Evolutionary conservation across 2,113 vertebrate genomes (phyloP), one percentile per base, ranked within the genome.

Genomic region (Irena cyanogastra): DNA sequence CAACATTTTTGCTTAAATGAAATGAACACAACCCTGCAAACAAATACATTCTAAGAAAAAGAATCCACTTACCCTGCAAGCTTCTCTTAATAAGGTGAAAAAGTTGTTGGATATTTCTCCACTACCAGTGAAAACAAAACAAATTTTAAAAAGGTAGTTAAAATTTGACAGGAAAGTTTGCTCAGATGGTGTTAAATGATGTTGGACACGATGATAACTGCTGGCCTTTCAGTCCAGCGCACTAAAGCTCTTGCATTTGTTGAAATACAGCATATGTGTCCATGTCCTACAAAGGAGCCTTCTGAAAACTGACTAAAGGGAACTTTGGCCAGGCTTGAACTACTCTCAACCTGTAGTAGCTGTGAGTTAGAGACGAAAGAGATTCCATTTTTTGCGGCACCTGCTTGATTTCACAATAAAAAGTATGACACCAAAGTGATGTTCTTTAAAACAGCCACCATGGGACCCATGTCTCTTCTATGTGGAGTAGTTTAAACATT

Each of bases 311-410:
- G 53, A 64, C 49, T 57, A 66, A 68, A 86, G 39, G 30, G 87
- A 91, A 88, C 50, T 94, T 90, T 90, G 93, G 56, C 52, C 89
- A 93, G 64, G 70, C 78, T 61, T 92, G 79, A 90, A 59, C 89
- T 87, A 27, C 50, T 74, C 71, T 59, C 75, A 86, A 33, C 20
- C 52, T 47, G 31, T 8, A 74, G 66, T 4, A 90, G 83, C 8
- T 54, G 35, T 3, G 3, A 85, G 26, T 33, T 45, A 22, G 50
- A 63, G 35, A 69, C 0, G 0, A 45, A 61, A 83, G 56, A 81
- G 41, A 78, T 84, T 59, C 45, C 16, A 42, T 59, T 96, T 93
- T 61, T 78, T 0, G 0, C 7, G 21, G 72, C 83, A 86, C 60
- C 68, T 74, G 68, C 80, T 88, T 49, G 82, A 93, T 78, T 93